Evolutionary conservation across 2,888 invertebrate species (phyloP).

Genomic region (Ypsolopha scabrella): DNA sequence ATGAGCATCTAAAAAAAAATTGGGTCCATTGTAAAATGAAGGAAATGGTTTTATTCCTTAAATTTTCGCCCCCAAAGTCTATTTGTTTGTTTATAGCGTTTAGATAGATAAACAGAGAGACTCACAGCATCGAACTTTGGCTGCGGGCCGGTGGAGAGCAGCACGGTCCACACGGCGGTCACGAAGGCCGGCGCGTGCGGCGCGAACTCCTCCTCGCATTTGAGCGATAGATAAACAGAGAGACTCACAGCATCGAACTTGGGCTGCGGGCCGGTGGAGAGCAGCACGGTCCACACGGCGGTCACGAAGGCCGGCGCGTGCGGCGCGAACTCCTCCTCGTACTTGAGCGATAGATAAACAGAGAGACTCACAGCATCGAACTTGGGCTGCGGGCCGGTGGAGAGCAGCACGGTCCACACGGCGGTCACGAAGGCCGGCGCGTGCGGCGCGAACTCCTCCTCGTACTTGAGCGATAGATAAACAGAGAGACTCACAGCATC

Average conservation of each 20-base stretch:
- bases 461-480: constrained; percentile 98
- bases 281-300: constrained; percentile 92
- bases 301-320: constrained; percentile 94
- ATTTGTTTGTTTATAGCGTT: no score
- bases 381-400: constrained; percentile 87
- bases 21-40: no score
- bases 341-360: no score
- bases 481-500: constrained; percentile 81
- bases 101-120: no score
- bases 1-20: no score
- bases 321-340: constrained; percentile 95
- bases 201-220: constrained; percentile 97
- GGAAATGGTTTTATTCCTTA: no score
- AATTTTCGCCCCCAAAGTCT: no score
- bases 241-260: constrained; percentile 91
- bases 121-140: constrained; percentile 91
- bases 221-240: no score
- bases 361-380: constrained; percentile 83
- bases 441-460: constrained; percentile 94
- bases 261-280: constrained; percentile 84
- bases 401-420: constrained; percentile 91
- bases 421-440: constrained; percentile 94
- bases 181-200: constrained; percentile 92
- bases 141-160: constrained; percentile 86
- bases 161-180: constrained; percentile 92